These are phyloP conservation scores for Boloria euphrosyne DNA, from an alignment of 2,888 invertebrate genomes.

Conservation along the genomic window DNA sequence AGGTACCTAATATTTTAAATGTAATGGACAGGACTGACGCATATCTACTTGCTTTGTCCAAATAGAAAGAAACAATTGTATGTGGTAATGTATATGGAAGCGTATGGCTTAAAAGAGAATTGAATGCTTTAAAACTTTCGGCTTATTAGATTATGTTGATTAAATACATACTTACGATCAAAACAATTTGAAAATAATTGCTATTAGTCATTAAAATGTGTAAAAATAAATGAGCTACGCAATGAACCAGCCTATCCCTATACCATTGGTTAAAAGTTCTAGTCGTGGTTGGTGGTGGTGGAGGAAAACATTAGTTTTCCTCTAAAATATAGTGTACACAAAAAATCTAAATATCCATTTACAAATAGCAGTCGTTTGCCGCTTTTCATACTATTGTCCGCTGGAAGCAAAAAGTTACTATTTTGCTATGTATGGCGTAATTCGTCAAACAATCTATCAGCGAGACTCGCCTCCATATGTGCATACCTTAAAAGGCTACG, in stretches of 20 bases:
- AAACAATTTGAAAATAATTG: too few species aligned
- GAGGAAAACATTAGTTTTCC: background rate
- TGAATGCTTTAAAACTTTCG: too few species aligned
- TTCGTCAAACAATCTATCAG: constrained; percentile 60
- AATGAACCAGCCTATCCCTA: background rate
- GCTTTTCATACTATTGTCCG: constrained; percentile 41
- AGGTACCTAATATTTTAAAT: too few species aligned
- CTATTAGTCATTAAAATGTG: background rate
- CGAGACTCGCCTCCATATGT: constrained; percentile 58
- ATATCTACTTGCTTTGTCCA: too few species aligned
- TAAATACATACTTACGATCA: too few species aligned
- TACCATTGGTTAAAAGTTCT: constrained; percentile 1
- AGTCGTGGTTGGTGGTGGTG: background rate
- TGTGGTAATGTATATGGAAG: too few species aligned
- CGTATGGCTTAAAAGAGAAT: too few species aligned
- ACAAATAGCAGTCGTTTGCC: constrained; percentile 12
- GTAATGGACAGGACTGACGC: too few species aligned
- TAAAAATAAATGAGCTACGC: background rate
- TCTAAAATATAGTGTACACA: constrained; percentile 4
- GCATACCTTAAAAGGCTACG: constrained; percentile 63
- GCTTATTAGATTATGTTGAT: too few species aligned
- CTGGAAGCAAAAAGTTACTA: constrained; percentile 48
- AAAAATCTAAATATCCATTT: constrained; percentile 16
- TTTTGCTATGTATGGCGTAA: constrained; percentile 53
- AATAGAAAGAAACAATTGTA: too few species aligned